Percentiles rank a stretch among this genome's conserved stretches.
phyloP scores from a whole-genome alignment of 2,888 invertebrate species.

The Trilocha varians region DNA sequence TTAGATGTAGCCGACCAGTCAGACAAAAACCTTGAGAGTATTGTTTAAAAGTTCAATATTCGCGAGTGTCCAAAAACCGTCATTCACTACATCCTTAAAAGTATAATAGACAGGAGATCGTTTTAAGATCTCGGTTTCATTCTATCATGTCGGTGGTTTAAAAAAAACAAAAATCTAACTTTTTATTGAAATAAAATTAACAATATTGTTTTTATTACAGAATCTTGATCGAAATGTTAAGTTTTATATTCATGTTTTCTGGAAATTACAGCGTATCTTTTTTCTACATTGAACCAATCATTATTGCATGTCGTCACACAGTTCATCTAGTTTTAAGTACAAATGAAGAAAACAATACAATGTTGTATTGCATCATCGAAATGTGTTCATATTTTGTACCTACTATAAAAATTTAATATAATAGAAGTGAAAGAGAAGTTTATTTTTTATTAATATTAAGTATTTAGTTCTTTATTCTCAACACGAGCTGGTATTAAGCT shows the following conservation, averaged over 20 bases:
- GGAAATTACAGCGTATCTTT: not conserved
- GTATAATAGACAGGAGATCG: no score
- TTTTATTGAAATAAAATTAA: no score
- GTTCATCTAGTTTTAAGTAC: not conserved
- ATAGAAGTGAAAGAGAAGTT: not conserved
- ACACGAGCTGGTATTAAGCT: not conserved
- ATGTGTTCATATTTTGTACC: not conserved
- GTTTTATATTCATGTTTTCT: not conserved
- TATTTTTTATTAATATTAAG: not conserved
- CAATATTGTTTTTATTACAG: no score
- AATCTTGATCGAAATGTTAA: not conserved
- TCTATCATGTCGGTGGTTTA: no score
- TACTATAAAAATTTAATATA: not conserved
- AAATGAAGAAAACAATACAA: not conserved
- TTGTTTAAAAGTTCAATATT: no score
- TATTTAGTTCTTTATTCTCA: conserved; percentile 2
- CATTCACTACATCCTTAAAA: no score
- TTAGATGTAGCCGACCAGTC: no score
- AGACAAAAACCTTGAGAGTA: no score
- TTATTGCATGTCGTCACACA: not conserved
- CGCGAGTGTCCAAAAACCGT: no score
- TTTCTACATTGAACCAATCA: not conserved
- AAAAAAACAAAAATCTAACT: no score
- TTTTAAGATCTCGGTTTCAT: no score
- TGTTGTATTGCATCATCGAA: not conserved